Evolutionary conservation across 2,888 invertebrate species (phyloP).

Genomic region (Sminthurides aquaticus): DNA sequence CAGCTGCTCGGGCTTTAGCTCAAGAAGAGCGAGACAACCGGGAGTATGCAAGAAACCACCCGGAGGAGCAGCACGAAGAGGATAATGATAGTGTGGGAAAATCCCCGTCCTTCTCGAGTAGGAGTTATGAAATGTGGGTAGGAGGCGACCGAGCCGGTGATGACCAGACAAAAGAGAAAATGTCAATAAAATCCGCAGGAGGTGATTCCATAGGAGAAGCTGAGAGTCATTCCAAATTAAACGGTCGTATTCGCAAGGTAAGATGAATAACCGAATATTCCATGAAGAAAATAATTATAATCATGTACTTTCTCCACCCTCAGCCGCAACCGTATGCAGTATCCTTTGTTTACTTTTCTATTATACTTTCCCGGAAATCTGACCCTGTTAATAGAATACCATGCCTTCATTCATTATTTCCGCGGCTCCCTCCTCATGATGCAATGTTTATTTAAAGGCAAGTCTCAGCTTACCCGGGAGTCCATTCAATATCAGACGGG

Average conservation of each 20-base stretch:
- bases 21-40: conserved; percentile 53
- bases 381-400: too few relatives aligned
- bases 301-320: too few relatives aligned
- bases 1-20: conserved; percentile 66
- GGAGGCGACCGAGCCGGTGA: conserved; percentile 79
- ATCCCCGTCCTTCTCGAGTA: conserved; percentile 84
- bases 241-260: conserved; percentile 75
- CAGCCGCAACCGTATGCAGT: too few relatives aligned
- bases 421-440: too few relatives aligned
- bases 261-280: conserved; percentile 61
- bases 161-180: conserved; percentile 84
- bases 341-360: too few relatives aligned
- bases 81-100: conserved; percentile 56
- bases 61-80: conserved; percentile 14
- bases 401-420: too few relatives aligned
- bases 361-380: too few relatives aligned
- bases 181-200: conserved; percentile 77
- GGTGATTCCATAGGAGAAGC: conserved; percentile 87
- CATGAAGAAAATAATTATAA: not conserved
- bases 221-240: conserved; percentile 48
- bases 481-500: conserved; percentile 85
- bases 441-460: conserved; percentile 60
- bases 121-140: conserved; percentile 85
- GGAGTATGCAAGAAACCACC: conserved; percentile 48
- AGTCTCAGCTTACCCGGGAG: conserved; percentile 95